These are phyloP conservation scores for Scaptomyza cyrtandrae DNA, from an alignment of 2,888 invertebrate genomes.

Conservation along the genomic window DNA sequence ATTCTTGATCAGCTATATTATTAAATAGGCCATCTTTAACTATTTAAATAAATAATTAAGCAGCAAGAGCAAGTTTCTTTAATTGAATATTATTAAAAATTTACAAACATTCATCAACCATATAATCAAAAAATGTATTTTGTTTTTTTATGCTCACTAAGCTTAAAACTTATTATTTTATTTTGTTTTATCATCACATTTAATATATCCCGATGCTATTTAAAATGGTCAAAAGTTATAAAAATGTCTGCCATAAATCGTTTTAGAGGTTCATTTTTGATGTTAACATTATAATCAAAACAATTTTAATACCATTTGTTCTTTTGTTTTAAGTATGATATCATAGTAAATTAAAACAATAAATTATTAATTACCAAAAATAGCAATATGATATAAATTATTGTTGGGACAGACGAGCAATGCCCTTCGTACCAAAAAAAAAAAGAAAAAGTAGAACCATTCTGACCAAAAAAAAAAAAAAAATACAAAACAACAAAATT, in stretches of 20 bases:
- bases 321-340: background rate
- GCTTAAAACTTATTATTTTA: background rate
- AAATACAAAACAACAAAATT: constrained; percentile 33
- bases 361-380: constrained; percentile 4
- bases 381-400: background rate
- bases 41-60: background rate
- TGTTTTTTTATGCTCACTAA: constrained; percentile 1
- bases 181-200: background rate
- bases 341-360: background rate
- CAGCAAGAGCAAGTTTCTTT: too few relatives aligned
- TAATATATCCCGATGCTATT: background rate
- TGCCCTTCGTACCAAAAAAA: constrained; percentile 42
- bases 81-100: background rate
- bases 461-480: constrained; percentile 34
- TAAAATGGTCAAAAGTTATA: background rate
- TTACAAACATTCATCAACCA: background rate
- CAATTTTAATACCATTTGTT: background rate
- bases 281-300: too few relatives aligned
- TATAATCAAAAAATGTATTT: background rate
- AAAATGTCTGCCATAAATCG: background rate
- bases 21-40: too few relatives aligned
- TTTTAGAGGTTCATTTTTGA: too few relatives aligned
- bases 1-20: background rate
- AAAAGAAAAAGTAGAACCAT: constrained; percentile 59
- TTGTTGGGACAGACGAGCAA: constrained; percentile 13